Percentiles rank a stretch among this genome's conserved stretches.
Evolutionary conservation across 2,888 invertebrate species (phyloP).

Genomic region (Gryllus longicercus): DNA sequence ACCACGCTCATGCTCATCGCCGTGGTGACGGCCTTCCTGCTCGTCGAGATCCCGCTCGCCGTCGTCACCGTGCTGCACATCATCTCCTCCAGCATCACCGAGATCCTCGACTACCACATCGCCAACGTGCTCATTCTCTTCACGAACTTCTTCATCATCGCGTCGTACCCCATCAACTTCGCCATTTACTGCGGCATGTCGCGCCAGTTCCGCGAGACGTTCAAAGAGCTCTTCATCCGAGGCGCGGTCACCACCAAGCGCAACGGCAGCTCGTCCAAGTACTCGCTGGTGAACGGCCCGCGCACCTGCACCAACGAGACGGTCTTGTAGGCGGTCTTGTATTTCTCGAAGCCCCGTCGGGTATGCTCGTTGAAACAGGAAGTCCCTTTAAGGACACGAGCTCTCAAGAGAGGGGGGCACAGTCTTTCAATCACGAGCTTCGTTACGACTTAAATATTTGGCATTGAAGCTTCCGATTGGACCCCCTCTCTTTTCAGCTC

Average conservation of each 20-base stretch:
- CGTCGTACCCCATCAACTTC: constrained; percentile 90
- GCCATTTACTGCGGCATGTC: constrained; percentile 97
- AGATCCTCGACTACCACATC: constrained; percentile 71
- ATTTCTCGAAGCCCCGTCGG: too few species aligned
- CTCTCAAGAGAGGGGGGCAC: too few species aligned
- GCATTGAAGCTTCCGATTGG: too few species aligned
- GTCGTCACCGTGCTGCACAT: constrained; percentile 81
- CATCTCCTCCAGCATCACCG: constrained; percentile 67
- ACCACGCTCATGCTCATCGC: constrained; percentile 85
- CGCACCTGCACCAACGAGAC: constrained; percentile 77
- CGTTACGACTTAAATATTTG: too few species aligned
- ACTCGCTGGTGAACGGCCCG: constrained; percentile 78
- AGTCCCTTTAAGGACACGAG: too few species aligned
- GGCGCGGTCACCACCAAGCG: constrained; percentile 57
- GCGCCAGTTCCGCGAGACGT: constrained; percentile 88
- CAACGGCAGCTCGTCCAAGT: constrained; percentile 69
- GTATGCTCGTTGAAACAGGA: too few species aligned
- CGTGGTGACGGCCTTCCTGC: constrained; percentile 77
- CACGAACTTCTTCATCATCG: constrained; percentile 86
- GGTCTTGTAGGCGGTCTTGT: constrained; percentile 56
- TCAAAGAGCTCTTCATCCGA: constrained; percentile 75
- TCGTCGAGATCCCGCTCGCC: constrained; percentile 80
- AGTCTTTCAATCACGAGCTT: too few species aligned
- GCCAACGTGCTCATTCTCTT: constrained; percentile 75
- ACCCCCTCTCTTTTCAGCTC: too few species aligned